Base-by-base conservation (phyloP, 2,113 vertebrate genomes). In the Corythoichthys intestinalis region DNA sequence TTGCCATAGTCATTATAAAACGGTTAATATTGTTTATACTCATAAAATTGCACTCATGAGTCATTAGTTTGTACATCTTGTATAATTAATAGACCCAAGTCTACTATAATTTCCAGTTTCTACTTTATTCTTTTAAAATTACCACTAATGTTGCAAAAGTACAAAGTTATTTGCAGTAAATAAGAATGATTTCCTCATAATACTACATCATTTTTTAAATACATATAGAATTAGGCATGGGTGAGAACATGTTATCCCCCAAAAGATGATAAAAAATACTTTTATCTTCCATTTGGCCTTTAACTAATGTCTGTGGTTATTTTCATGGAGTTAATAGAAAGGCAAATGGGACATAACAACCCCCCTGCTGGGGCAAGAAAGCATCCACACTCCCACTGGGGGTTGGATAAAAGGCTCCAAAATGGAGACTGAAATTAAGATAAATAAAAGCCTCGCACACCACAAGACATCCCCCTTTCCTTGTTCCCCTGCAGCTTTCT, bases 321-420 rank as follows among this genome's bases (percentile, higher is more conserved):
- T 73, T 57, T 70, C 81, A 86, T 64, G 57, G 37, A 75, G 75
- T 37, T 87, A 86, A 90, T 82, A 80, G 59, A 65, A 65, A 69
- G 71, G 67, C 82, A 66, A 28, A 37, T 39, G 65, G 47, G 64
- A 66, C 74, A 37, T 64, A 78, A 81, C 59, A 50, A 78, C 76
- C 28, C 70, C 75, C 81, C 38, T 66, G 81, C 82, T 80, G 83
- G 69, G 71, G 82, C 82, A 88, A 84, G 75, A 85, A 73, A 57
- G 82, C 74, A 20, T 78, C 74, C 62, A 35, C 1, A 52, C 65
- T 78, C 68, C 69, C 74, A 72, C 64, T 71, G 70, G 64, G 65
- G 73, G 47, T 53, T 1, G 39, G 7, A 65, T 56, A 47, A 75
- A 72, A 64, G 73, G n/a, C 64, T 79, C 14, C 64, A 38, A 64